These are phyloP conservation scores for Thaumatotibia leucotreta DNA, from an alignment of 1,140 invertebrate genomes.

Conservation along the genomic window DNA sequence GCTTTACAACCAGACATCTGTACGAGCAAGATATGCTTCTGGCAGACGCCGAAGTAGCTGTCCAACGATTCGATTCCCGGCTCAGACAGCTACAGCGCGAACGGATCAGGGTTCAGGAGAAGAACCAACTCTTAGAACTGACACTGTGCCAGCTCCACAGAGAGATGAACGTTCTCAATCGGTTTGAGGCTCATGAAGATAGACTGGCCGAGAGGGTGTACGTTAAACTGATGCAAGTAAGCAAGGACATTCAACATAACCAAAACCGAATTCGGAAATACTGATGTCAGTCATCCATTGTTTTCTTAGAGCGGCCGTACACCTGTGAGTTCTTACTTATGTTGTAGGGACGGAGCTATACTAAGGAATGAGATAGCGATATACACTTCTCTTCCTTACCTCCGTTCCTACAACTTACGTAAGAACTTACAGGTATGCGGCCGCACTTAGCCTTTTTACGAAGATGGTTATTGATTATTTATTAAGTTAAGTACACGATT, in stretches of 20 bases:
- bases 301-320: too few relatives aligned
- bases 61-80: slow-evolving; percentile 82
- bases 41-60: slow-evolving; percentile 75
- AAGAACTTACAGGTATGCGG: too few relatives aligned
- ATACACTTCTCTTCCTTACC: too few relatives aligned
- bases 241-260: too few relatives aligned
- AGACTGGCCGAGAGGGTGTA: slow-evolving; percentile 79
- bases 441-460: too few relatives aligned
- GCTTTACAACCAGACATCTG: slow-evolving; percentile 55
- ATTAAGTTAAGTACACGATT: neutral
- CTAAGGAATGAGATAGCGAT: too few relatives aligned
- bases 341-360: too few relatives aligned
- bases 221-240: slow-evolving; percentile 78
- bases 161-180: slow-evolving; percentile 86
- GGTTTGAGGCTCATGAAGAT: slow-evolving; percentile 85
- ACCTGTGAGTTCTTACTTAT: too few relatives aligned
- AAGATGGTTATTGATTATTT: neutral
- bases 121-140: slow-evolving; percentile 80
- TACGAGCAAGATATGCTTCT: slow-evolving; percentile 82
- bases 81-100: slow-evolving; percentile 79
- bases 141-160: slow-evolving; percentile 86
- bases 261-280: too few relatives aligned
- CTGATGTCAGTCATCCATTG: neutral
- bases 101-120: slow-evolving; percentile 78
- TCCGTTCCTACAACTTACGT: too few relatives aligned